Evolutionary conservation across 2,888 invertebrate species (phyloP).

Genomic region (Calameuta idolon): DNA sequence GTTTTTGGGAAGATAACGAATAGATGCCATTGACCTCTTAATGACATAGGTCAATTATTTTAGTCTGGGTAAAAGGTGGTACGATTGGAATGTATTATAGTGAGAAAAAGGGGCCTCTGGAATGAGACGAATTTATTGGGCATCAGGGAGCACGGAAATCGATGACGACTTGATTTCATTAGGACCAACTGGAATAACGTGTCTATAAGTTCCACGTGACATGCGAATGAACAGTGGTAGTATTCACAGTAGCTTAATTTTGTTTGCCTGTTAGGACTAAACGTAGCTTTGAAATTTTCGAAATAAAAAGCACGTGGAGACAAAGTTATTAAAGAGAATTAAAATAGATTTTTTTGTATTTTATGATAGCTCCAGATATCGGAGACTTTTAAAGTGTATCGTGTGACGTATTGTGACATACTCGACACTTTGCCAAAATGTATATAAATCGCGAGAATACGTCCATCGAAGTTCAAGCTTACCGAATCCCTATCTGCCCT

Average conservation of each 20-base stretch:
- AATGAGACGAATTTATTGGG: background rate
- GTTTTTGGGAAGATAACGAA: background rate
- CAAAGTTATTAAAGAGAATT: background rate
- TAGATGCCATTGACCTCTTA: background rate
- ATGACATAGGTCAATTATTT: background rate
- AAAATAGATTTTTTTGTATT: conserved; percentile 36
- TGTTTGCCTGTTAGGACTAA: conserved; percentile 3
- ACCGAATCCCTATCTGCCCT: background rate
- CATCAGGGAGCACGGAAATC: background rate
- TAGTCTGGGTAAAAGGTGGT: background rate
- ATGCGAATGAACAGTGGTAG: background rate
- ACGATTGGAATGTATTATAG: background rate
- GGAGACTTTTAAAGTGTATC: conserved; percentile 49
- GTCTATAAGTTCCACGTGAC: background rate
- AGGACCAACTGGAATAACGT: background rate
- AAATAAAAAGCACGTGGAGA: background rate
- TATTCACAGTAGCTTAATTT: background rate
- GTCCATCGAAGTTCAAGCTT: background rate
- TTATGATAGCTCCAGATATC: conserved; percentile 50
- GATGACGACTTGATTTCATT: background rate
- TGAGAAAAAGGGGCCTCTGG: background rate
- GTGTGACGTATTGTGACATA: conserved; percentile 35
- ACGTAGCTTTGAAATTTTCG: background rate
- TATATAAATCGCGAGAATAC: conserved; percentile 22
- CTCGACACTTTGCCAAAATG: conserved; percentile 24